A percentile compares a stretch with the other conserved stretches of the same genome.
phyloP scores from a whole-genome alignment of 2,113 vertebrate species.

The Amphiprion ocellaris region DNA sequence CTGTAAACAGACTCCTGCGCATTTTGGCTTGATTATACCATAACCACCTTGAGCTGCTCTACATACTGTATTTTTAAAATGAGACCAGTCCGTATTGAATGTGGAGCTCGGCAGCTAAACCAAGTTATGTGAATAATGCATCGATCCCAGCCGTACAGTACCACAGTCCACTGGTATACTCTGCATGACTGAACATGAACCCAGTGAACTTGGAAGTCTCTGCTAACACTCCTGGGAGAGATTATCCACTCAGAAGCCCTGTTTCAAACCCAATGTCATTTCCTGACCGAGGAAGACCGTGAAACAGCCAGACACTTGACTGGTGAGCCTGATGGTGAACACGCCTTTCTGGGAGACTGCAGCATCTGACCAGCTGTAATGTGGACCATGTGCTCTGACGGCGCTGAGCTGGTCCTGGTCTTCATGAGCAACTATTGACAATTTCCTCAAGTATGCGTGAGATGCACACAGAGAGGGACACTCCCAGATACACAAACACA shows the following conservation, averaged over 20 bases:
- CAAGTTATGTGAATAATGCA: constrained; percentile 78
- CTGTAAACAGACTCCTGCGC: constrained; percentile 1
- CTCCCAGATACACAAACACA: constrained; percentile 30
- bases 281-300: constrained; percentile 58
- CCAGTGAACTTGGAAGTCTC: constrained; percentile 66
- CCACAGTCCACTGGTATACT: constrained; percentile 60
- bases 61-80: constrained; percentile 36
- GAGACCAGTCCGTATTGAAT: constrained; percentile 34
- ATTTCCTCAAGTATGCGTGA: constrained; percentile 82
- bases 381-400: constrained; percentile 67
- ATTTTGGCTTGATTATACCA: constrained; percentile 9
- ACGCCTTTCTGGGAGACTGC: constrained; percentile 32
- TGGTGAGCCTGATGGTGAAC: constrained; percentile 28
- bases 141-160: constrained; percentile 62
- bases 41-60: constrained; percentile 2
- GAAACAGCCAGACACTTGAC: constrained; percentile 41
- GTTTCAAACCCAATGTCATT: constrained; percentile 70
- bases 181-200: constrained; percentile 77
- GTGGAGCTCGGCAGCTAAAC: constrained; percentile 46
- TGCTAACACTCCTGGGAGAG: constrained; percentile 59
- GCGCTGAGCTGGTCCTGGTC: constrained; percentile 40
- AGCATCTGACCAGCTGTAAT: constrained; percentile 62
- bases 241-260: constrained; percentile 55
- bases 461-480: constrained; percentile 60
- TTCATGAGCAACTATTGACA: constrained; percentile 69